Conservation (phyloP, 2,888 invertebrate species). For the Andrena bicolor region DNA sequence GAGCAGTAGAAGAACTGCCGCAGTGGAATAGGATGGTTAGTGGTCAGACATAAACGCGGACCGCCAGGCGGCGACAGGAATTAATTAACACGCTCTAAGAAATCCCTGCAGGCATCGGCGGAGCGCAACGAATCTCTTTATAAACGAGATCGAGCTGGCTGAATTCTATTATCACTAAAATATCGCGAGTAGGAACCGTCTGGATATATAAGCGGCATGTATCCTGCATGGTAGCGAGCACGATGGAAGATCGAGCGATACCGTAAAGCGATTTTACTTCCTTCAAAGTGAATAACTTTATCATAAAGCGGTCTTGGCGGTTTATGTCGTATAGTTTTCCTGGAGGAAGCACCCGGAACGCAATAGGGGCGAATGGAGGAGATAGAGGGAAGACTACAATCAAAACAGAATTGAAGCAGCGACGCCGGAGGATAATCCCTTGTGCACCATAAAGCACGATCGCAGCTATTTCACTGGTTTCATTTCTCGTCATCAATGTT, state of each 20-base stretch:
- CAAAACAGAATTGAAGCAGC: slow-evolving; percentile 1
- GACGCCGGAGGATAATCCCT: slow-evolving; percentile 8
- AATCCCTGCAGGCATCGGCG: not conserved
- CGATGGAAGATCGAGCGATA: slow-evolving; percentile 34
- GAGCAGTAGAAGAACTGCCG: not conserved
- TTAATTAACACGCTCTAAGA: not conserved
- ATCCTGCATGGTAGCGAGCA: slow-evolving; percentile 14
- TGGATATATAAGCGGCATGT: slow-evolving; percentile 44
- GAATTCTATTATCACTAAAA: slow-evolving; percentile 8
- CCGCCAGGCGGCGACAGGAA: not conserved
- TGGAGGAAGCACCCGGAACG: not conserved
- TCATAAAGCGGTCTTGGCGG: slow-evolving; percentile 1
- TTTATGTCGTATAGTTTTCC: slow-evolving; percentile 3
- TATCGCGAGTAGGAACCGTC: slow-evolving; percentile 7
- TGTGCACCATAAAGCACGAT: slow-evolving; percentile 2
- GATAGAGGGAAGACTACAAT: not conserved
- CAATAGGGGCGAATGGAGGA: not conserved
- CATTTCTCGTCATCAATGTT: not conserved
- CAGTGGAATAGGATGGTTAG: slow-evolving; percentile 4
- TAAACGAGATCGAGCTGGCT: not conserved
- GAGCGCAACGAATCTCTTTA: not conserved
- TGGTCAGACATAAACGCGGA: slow-evolving; percentile 2
- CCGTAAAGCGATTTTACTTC: slow-evolving; percentile 56
- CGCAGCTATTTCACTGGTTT: not conserved
- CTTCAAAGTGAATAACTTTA: slow-evolving; percentile 54